phyloP scores from a whole-genome alignment of 2,797 vertebrate species.

The Loriculus beryllinus region DNA sequence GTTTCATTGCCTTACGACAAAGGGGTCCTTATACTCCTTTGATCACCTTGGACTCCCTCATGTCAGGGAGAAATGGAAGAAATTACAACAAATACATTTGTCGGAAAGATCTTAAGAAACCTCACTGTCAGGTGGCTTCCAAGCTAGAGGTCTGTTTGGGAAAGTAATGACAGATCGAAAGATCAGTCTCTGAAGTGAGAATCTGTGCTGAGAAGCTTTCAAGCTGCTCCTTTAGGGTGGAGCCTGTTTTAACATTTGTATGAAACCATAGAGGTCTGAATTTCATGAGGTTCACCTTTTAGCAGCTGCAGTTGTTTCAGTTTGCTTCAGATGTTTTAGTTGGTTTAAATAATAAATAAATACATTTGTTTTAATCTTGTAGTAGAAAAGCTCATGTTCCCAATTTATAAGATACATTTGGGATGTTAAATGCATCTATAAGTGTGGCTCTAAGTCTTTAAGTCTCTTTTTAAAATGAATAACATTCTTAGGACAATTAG shows the following conservation, averaged over 20 bases:
- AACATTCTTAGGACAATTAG: neutral
- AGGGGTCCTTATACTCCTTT: neutral
- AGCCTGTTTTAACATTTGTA: neutral
- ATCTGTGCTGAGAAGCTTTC: conserved; percentile 1
- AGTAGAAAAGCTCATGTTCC: neutral
- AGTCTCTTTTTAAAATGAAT: neutral
- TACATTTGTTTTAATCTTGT: neutral
- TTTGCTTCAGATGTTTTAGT: neutral
- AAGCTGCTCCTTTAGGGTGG: neutral
- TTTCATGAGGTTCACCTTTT: neutral
- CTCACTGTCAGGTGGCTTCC: neutral
- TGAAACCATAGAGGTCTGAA: neutral
- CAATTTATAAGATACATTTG: neutral
- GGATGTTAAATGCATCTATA: neutral
- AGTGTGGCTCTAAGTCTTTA: neutral
- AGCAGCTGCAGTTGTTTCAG: neutral
- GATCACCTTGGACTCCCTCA: neutral
- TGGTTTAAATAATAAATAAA: neutral
- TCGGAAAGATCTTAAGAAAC: conserved; percentile 13
- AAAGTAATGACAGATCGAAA: conserved; percentile 21
- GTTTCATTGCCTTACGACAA: neutral
- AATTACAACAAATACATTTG: neutral
- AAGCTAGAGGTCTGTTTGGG: conserved; percentile 11
- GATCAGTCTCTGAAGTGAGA: neutral
- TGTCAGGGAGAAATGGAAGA: neutral